Conservation (phyloP, 2,113 vertebrate species). For the Chionis minor region DNA sequence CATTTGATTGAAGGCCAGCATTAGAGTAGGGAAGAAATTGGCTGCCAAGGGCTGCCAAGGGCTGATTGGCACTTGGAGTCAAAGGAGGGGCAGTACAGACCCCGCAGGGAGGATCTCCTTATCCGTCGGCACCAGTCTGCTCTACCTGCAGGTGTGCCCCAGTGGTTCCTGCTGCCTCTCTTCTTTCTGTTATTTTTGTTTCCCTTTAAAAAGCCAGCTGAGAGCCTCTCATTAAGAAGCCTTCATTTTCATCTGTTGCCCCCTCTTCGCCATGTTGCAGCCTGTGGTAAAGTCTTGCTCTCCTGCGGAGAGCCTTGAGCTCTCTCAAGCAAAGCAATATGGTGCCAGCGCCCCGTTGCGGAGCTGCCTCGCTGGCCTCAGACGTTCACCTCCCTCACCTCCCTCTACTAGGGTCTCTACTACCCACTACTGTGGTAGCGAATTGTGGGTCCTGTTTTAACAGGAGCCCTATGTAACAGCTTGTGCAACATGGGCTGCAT, state of each 20-base stretch:
- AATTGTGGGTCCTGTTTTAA: neutral
- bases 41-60: neutral
- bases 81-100: neutral
- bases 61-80: constrained; percentile 28
- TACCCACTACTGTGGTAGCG: too few relatives aligned
- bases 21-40: constrained; percentile 7
- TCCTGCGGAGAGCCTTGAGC: neutral
- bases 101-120: neutral
- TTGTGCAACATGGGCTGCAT: neutral
- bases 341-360: fast-evolving
- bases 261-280: neutral
- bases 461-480: neutral
- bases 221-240: neutral
- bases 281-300: neutral
- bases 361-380: neutral
- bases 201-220: neutral
- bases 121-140: neutral
- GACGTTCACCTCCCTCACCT: fast-evolving
- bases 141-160: neutral
- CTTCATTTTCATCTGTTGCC: neutral
- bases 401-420: too few relatives aligned
- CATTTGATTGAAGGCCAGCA: constrained; percentile 60
- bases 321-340: neutral
- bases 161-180: neutral
- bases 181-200: constrained; percentile 19